Conservation (phyloP, 2,888 invertebrate genomes). For the Sinodicranocentrus sp. region DNA sequence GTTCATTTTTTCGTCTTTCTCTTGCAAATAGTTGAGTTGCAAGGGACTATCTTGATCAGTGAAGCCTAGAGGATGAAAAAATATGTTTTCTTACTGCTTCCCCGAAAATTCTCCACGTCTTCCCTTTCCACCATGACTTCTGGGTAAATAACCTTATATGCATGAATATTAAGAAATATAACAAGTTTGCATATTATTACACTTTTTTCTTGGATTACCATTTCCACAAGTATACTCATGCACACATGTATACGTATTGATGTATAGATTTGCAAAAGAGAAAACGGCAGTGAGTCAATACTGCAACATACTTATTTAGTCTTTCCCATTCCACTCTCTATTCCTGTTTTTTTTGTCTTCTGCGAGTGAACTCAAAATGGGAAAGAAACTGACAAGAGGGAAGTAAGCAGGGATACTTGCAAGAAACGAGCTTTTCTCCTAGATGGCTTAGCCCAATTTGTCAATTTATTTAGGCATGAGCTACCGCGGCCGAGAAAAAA, state of each 20-base stretch:
- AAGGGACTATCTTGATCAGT: conserved; percentile 1
- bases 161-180: neutral
- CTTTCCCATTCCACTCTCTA: conserved; percentile 10
- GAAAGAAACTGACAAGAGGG: conserved; percentile 49
- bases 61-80: conserved; percentile 1
- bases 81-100: too few relatives aligned
- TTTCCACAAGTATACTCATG: too few relatives aligned
- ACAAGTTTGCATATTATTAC: conserved; percentile 15
- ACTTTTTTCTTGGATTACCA: neutral
- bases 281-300: neutral
- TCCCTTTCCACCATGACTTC: neutral
- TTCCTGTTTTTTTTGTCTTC: conserved; percentile 8
- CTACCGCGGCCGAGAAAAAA: conserved; percentile 49
- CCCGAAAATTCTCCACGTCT: too few relatives aligned
- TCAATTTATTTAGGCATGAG: conserved; percentile 68
- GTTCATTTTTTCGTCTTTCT: too few relatives aligned
- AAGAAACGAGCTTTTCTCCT: conserved; percentile 49
- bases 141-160: neutral
- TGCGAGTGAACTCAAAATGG: conserved; percentile 43
- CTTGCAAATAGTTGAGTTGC: too few relatives aligned
- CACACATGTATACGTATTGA: conserved; percentile 6
- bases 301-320: conserved; percentile 32
- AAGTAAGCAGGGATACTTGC: conserved; percentile 18
- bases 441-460: conserved; percentile 66
- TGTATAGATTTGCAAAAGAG: neutral